Evolutionary conservation across 2,113 vertebrate species (phyloP).

Genomic region (Formicarius rufipectus): DNA sequence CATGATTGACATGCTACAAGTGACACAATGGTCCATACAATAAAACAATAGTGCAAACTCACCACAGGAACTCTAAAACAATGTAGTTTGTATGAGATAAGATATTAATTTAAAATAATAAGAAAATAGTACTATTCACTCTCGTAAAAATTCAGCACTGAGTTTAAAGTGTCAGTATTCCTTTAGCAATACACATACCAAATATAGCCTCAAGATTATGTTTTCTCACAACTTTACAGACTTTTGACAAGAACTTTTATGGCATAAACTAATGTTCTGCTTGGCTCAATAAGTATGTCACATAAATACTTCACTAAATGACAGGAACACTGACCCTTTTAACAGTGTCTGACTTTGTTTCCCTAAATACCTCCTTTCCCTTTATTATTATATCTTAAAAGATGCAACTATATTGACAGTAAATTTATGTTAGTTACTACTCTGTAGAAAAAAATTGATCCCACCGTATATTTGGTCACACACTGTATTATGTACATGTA

Average conservation of each 20-base stretch:
- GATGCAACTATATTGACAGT: conserved; percentile 67
- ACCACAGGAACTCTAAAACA: conserved; percentile 75
- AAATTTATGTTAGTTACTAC: conserved; percentile 66
- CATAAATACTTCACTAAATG: conserved; percentile 50
- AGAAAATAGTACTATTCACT: conserved; percentile 77
- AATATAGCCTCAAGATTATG: conserved; percentile 40
- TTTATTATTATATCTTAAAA: conserved; percentile 65
- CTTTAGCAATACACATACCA: conserved; percentile 54
- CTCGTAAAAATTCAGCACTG: conserved; percentile 65
- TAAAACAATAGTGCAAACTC: conserved; percentile 80
- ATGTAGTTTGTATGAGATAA: conserved; percentile 63
- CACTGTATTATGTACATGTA: conserved; percentile 74
- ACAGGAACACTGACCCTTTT: conserved; percentile 74
- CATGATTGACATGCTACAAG: conserved; percentile 76
- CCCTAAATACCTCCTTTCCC: conserved; percentile 49
- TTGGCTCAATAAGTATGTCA: conserved; percentile 58
- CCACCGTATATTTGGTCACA: conserved; percentile 86
- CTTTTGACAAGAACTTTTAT: conserved; percentile 53
- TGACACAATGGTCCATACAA: conserved; percentile 65
- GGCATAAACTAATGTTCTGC: conserved; percentile 54
- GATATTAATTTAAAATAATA: conserved; percentile 74
- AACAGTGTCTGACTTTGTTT: conserved; percentile 61
- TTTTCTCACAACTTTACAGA: conserved; percentile 58
- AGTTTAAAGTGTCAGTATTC: conserved; percentile 70
- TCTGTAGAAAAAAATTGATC: conserved; percentile 76